Percentiles rank a stretch among this genome's conserved stretches.
These are phyloP conservation scores for Clytia hemisphaerica DNA, from an alignment of 30 jellyfish, hydroid and myxozoan species.

Conservation along the genomic window DNA sequence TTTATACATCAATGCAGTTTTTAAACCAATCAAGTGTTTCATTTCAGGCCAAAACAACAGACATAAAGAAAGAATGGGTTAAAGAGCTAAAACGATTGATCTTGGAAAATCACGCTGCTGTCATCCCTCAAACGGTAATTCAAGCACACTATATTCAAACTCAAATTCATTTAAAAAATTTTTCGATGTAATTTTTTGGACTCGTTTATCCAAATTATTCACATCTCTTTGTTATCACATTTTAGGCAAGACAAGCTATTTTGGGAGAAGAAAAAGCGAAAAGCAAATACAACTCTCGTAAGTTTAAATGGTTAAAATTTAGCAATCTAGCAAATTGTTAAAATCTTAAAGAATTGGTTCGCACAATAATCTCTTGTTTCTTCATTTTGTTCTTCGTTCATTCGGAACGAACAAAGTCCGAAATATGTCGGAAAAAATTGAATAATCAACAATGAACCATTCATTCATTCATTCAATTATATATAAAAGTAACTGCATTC, in stretches of 20 bases:
- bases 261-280: conserved; percentile 61
- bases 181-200: neutral
- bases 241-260: conserved; percentile 88
- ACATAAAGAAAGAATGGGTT: conserved; percentile 73
- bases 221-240: neutral
- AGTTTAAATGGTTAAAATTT: too few species aligned
- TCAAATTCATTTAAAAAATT: too few species aligned
- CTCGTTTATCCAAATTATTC: too few species aligned
- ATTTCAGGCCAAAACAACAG: conserved; percentile 68
- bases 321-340: too few species aligned
- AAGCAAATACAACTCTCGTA: conserved; percentile 83
- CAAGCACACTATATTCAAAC: too few species aligned
- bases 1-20: too few species aligned
- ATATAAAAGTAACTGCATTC: neutral
- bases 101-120: conserved; percentile 82
- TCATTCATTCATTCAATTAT: neutral
- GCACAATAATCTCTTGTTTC: too few species aligned
- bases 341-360: too few species aligned
- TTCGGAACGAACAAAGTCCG: too few species aligned
- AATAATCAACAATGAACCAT: neutral
- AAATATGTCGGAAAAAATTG: too few species aligned
- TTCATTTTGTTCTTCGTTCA: too few species aligned
- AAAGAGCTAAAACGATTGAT: conserved; percentile 77
- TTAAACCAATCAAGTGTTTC: neutral
- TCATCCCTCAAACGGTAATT: conserved; percentile 80